Evolutionary conservation across 2,888 invertebrate genomes (phyloP), one percentile per base, ranked within the genome.

Genomic region (Punctoribates punctum): DNA sequence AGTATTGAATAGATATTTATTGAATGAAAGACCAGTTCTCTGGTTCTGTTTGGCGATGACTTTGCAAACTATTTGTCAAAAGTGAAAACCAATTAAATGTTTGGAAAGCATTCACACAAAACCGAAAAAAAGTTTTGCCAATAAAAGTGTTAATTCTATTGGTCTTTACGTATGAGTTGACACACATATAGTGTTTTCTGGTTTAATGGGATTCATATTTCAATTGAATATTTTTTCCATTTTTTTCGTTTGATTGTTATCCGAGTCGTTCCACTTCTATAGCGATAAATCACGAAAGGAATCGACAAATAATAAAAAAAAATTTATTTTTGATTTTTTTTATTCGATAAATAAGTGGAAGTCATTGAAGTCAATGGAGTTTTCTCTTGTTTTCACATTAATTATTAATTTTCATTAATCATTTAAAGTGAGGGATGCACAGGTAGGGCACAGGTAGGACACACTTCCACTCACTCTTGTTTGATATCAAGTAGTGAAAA

Each of bases 161-260:
- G 46, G 42, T 42, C 48, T 46, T 72, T 42, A 42, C 42, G 42
- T 42, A 72, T 67, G 34, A 9, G 34, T 42, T 67, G 67, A 67
- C 67, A 67, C 27, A 72, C 17, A 67, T 67, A 54, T 23, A 20
- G 54, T 54, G 25, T 72, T 48, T 48, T 20, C n/a, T 48, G 25
- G 11, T 48, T 48, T 46, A 42, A 72, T 42, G 13, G 4, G 25
- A 72, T 46, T 72, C 48, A 48, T 48, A 48, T 72, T 72, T 46
- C 46, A 72, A 25, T 46, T 54, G 8, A 20, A 17, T 23, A 11
- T 62, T 46, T n/a, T 48, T 46, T n/a, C 48, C 2, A 11, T 62
- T 46, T n/a, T 48, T 46, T n/a, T 72, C 2, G 25, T 72, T 72
- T 72, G 20, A 46, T 72, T 72, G 72, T 46, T 72, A 46, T 72